Percentiles rank a stretch among this genome's conserved stretches.
Evolutionary conservation across 2,797 vertebrate species (phyloP).

Genomic region (Streptopelia turtur): DNA sequence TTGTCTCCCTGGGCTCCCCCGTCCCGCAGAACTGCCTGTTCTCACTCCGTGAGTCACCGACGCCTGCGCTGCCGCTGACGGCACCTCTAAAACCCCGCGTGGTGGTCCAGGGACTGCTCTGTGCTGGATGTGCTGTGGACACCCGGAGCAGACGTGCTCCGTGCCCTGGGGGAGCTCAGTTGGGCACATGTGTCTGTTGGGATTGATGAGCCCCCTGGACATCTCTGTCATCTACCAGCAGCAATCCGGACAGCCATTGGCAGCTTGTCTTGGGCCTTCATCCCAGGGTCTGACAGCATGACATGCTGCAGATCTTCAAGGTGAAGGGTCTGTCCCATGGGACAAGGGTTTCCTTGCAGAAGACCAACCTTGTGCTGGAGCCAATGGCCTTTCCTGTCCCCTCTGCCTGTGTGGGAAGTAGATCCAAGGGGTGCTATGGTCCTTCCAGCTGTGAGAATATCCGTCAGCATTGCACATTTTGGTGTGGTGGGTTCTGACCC

Average conservation of each 20-base stretch:
- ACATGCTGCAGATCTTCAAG: too few relatives aligned
- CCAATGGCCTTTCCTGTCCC: neutral
- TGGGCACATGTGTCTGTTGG: accelerated
- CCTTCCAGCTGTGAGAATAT: neutral
- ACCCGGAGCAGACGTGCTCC: neutral
- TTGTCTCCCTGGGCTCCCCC: conserved; percentile 5
- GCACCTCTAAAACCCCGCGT: accelerated
- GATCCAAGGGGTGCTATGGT: neutral
- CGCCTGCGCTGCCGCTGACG: neutral
- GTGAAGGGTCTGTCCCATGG: neutral
- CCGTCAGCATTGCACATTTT: neutral
- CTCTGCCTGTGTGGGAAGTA: neutral
- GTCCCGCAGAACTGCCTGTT: conserved; percentile 48
- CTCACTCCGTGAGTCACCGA: conserved; percentile 38
- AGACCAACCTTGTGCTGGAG: neutral
- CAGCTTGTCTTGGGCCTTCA: neutral
- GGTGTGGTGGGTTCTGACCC: neutral
- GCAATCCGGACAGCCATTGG: neutral
- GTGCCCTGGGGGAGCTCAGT: neutral
- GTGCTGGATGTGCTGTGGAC: accelerated
- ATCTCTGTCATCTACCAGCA: neutral
- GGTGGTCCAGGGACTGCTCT: neutral
- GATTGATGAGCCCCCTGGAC: accelerated
- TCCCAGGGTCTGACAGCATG: neutral
- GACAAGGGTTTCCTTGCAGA: neutral